Evolutionary conservation across 2,888 invertebrate genomes (phyloP), one percentile per base, ranked within the genome.

Genomic region (Belgica antarctica): DNA sequence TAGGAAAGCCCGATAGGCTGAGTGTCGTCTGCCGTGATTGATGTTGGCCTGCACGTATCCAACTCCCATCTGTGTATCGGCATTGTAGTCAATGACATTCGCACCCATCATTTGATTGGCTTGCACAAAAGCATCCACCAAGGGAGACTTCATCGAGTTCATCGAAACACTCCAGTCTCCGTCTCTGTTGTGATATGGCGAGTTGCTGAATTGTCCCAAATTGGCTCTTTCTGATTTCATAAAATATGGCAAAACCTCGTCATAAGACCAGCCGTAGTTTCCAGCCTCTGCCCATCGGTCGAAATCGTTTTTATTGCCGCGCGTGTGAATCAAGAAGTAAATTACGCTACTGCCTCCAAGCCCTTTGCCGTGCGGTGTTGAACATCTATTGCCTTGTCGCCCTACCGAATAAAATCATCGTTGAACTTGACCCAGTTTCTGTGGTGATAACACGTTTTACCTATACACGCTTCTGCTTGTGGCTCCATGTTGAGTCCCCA

Each of bases 401-500:
- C 77, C 77, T 76, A 57, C n/a, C n/a, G n/a, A n/a, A n/a, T 10
- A 41, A 41, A 3, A n/a, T 41, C 15, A 5, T 2, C 2, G 10
- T 41, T 41, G 8, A 15, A 17, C 28, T 46, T 47, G 17, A 41
- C 12, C 10, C n/a, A 41, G 2, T 41, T n/a, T 41, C 5, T 41
- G 15, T 41, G n/a, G 5, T n/a, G 2, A 41, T 41, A 5, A 68
- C 5, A 71, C 15, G 12, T 27, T 72, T 73, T 75, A 73, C 85
- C 83, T 41, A 81, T 74, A 71, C 84, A 84, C 1, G 82, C 81
- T 27, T 80, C 79, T 0, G 78, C 76, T 73, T 86, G 85, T 5
- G 82, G 83, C 74, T 86, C 85, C 52, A 85, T 83, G 41, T 80
- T 79, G 77, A 85, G 87, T 15, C 82, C 82, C 86, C 86, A 87